Percentiles rank a stretch among this genome's conserved stretches.
Conservation (phyloP, 2,797 vertebrate species). For the Acridotheres tristis region DNA sequence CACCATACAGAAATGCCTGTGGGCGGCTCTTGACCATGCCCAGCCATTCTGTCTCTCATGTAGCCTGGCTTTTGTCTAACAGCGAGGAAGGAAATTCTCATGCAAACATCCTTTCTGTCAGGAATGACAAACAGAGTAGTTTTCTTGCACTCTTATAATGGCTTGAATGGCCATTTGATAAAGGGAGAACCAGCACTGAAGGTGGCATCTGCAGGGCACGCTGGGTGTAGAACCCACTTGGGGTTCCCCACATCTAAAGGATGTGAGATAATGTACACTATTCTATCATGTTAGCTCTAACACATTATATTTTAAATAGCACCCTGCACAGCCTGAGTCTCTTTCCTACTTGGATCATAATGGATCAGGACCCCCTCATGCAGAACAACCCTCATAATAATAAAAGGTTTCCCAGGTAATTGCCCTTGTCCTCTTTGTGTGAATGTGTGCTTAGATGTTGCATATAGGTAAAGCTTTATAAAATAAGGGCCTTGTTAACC, state of each 20-base stretch:
- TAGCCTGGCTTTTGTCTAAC: background rate
- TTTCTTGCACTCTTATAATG: background rate
- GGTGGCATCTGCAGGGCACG: fast-evolving
- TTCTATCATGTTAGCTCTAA: background rate
- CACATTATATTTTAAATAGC: background rate
- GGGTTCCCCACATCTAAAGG: background rate
- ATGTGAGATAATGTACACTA: background rate
- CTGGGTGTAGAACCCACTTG: background rate
- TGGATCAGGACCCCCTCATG: background rate
- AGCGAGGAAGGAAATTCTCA: background rate
- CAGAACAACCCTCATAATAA: background rate
- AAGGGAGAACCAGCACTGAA: background rate
- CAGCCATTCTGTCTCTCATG: background rate
- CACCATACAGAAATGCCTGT: background rate
- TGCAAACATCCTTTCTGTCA: background rate
- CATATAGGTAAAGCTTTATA: background rate
- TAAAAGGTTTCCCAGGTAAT: background rate
- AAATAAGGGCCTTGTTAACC: background rate
- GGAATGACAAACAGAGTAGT: background rate
- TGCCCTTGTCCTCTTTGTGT: background rate
- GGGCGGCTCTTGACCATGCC: background rate
- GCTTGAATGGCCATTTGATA: background rate
- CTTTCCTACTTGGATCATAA: background rate
- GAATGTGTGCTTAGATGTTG: background rate
- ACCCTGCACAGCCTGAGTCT: background rate